Evolutionary conservation across 2,113 vertebrate species (phyloP), one percentile per base, ranked within the genome.

Genomic region (Gracilinanus agilis): DNA sequence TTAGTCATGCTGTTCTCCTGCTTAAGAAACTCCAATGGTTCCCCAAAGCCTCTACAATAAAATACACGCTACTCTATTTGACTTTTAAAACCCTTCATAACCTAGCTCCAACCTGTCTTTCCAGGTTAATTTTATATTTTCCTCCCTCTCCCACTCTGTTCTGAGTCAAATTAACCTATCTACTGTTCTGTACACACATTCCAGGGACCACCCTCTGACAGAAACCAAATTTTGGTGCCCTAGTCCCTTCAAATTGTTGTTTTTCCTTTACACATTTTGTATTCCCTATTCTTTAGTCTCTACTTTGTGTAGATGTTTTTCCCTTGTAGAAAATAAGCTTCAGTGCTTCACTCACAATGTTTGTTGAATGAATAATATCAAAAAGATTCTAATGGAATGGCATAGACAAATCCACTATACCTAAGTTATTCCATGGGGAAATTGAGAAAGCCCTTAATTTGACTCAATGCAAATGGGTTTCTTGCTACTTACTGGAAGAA

Each of bases 401-500:
- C 13, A 75, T n/a, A 83, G 55, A 56, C 27, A 94, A 91, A 88
- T 2, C 67, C 44, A 91, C 10, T 93, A 93, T 34, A 83, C 2
- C 67, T 83, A 40, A 6, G 58, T 29, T 10, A 11, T 29, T 67
- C 58, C n/a, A 40, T 40, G 19, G n/a, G 34, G 67, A 21, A 40
- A 40, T 92, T 93, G 12, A 94, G 90, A 90, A 44, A 90, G 67
- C 4, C 21, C 91, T 27, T 88, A 91, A 90, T 75, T 67, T 27
- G 91, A 91, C 67, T 49, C 25, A 29, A 91, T 2, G 44, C 3
- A 25, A 91, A 53, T 21, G 25, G 44, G 34, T 13, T 88, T 92
- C 44, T 83, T 83, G 92, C 90, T 95, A 97, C 99, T 99, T 97
- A 99, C 99, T 94, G 99, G 99, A 91, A 99, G 99, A 97, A 99